A percentile compares a stretch with the other conserved stretches of the same genome.
Evolutionary conservation across 2,113 vertebrate genomes (phyloP).

Genomic region (Axis porcinus): DNA sequence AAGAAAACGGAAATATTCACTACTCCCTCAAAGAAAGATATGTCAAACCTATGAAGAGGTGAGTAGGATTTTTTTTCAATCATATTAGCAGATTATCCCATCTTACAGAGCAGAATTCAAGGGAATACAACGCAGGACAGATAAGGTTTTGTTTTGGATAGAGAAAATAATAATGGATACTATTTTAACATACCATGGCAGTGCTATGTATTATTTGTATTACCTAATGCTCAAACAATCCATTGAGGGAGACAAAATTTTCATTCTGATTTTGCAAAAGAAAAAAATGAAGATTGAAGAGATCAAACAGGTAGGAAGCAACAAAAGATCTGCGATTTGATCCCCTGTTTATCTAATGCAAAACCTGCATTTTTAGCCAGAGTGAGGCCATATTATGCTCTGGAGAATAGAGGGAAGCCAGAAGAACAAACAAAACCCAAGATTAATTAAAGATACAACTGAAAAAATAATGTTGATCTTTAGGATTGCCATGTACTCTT

Average conservation of each 20-base stretch:
- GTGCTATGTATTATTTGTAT: not conserved
- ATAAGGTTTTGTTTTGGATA: not conserved
- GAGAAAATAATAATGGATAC: not conserved
- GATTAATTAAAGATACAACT: not conserved
- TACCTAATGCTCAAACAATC: not conserved
- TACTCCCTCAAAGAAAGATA: not conserved
- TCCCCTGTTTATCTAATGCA: not conserved
- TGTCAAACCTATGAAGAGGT: not conserved
- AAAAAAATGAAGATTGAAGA: not conserved
- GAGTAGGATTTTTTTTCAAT: not conserved
- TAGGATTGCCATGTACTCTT: not conserved
- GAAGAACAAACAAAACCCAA: not conserved
- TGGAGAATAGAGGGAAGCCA: not conserved
- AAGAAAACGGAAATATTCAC: not conserved
- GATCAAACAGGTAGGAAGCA: not conserved
- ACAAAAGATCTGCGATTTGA: not conserved
- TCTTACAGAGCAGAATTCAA: not conserved
- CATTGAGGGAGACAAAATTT: not conserved
- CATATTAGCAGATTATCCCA: not conserved
- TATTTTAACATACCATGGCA: not conserved
- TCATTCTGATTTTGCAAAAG: not conserved
- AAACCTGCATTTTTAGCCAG: not conserved
- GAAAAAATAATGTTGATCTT: not conserved
- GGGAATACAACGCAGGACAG: not conserved
- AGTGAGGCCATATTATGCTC: not conserved